Base-by-base conservation (phyloP, 2,113 vertebrate species). In the Hippocampus abdominalis region DNA sequence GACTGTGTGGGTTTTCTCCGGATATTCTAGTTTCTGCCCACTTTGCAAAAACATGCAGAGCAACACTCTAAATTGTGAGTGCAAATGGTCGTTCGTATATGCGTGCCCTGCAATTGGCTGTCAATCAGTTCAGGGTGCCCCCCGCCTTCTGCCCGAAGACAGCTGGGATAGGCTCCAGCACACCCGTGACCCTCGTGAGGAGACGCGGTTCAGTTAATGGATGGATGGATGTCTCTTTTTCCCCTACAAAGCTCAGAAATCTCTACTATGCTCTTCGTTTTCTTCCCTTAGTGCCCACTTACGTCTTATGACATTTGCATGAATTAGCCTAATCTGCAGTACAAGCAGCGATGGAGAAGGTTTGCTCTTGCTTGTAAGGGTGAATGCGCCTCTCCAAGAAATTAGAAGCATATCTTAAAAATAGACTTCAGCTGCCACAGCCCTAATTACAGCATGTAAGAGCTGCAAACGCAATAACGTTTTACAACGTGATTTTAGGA, bases 281-380 rank as follows among this genome's bases (percentile, higher is more conserved):
- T 66, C 61, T 72, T 27, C 61, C 73, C 29, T 2, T 61, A 63
- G 53, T 20, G 4, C 59, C 23, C 23, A 16, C 27, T 59, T 59
- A 25, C 53, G 3, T 25, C 10, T 56, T 23, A 25, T 57, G 64
- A 69, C 23, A 79, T 88, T 88, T 90, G 78, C 90, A 90, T 90
- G 87, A 88, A 90, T 90, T 89, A 84, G 74, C 77, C 72, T 91
- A 88, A 91, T 89, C 84, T 86, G 73, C 76, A 18, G 32, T 84
- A 81, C 81, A 70, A 76, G 74, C 64, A 9, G 4, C 68, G 16
- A 72, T 3, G 59, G 54, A 80, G 71, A 76, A 64, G 60, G 70
- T 66, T 79, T 61, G 46, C 69, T 64, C 74, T 74, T 56, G 56
- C 48, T 72, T 6, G 69, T 56, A 73, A 68, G 2, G 42, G 21